Evolutionary conservation across 2,888 invertebrate species (phyloP), one percentile per base, ranked within the genome.

Genomic region (Molanna angustata): DNA sequence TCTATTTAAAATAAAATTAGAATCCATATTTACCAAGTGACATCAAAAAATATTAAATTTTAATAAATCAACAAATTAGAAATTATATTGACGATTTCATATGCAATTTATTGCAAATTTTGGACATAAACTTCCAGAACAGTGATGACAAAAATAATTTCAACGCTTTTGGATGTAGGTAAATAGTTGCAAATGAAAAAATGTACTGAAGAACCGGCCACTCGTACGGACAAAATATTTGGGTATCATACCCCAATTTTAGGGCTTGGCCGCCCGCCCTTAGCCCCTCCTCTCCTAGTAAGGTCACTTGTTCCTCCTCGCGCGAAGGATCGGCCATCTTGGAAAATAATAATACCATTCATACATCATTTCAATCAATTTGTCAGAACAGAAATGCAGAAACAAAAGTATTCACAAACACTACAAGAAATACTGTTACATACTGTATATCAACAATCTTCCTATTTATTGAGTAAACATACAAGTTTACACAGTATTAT

Each of bases 291-390:
- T 96, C 96, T 74, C 94, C 94, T 72, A 97, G 86, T 70, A 97
- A 86, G 66, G 94, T 94, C 69, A 94, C 90, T 78, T 93, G 94
- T 76, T 96, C 92, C 81, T 95, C 91, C 79, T 95, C 94, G 69
- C 91, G 87, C 73, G 90, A 88, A 71, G 94, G 92, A 79, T 96
- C 96, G 78, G 94, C 94, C 92, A 95, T 94, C 90, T 94, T 94
- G 80, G 84, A 78, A 80, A 79, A 80, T 72, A 77, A 56, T 44
- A 9, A 41, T 17, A 4, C 3, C 18, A 17, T 37, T 37, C 37
- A 37, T 18, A 37, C 37, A 37, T 9, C 3, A 37, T 37, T 37
- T 16, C 11, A 7, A 27, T 11, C 7, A 6, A 27, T 11, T 27
- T 7, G 27, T 7, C 27, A 27, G 6, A 7, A 27, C 27, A 27